A percentile compares a stretch with the other conserved stretches of the same genome.
These are phyloP conservation scores for Drosophila villosipedis DNA, from an alignment of 2,888 invertebrate genomes.

Conservation along the genomic window DNA sequence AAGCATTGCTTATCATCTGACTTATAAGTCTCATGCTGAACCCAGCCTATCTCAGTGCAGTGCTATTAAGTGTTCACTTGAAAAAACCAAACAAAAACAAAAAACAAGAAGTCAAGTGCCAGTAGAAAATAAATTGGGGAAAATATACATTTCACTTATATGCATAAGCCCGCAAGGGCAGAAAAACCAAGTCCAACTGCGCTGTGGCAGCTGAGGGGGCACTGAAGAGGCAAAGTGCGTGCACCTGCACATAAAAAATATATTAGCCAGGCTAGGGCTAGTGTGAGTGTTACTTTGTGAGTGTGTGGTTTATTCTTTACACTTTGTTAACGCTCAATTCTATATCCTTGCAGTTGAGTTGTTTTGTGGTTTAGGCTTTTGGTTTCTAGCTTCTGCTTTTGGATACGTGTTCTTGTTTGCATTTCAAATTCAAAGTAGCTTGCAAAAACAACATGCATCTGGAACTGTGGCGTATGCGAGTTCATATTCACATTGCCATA, in stretches of 20 bases:
- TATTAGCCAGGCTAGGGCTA: conserved; percentile 35
- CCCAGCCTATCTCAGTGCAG: conserved; percentile 12
- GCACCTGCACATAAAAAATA: conserved; percentile 54
- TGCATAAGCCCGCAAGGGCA: conserved; percentile 20
- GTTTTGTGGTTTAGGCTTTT: conserved; percentile 35
- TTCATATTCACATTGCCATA: neutral
- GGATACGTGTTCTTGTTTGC: conserved; percentile 14
- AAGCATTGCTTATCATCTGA: neutral
- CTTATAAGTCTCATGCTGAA: conserved; percentile 1
- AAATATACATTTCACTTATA: conserved; percentile 51
- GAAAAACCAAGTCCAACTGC: neutral
- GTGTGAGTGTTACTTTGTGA: conserved; percentile 6
- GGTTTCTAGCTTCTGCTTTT: conserved; percentile 20
- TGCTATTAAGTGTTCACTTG: conserved; percentile 19
- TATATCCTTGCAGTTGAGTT: conserved; percentile 15
- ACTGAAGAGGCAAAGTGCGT: conserved; percentile 29
- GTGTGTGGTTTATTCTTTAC: conserved; percentile 22
- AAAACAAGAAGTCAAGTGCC: conserved; percentile 42
- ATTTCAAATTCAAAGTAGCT: conserved; percentile 43
- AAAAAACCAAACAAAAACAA: conserved; percentile 14
- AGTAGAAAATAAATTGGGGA: conserved; percentile 48
- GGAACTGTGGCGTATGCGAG: conserved; percentile 43
- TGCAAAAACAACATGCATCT: conserved; percentile 14
- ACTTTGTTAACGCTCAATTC: conserved; percentile 28
- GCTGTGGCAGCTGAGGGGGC: neutral